Conservation (phyloP, 2,113 vertebrate genomes). For the Symphodus melops region DNA sequence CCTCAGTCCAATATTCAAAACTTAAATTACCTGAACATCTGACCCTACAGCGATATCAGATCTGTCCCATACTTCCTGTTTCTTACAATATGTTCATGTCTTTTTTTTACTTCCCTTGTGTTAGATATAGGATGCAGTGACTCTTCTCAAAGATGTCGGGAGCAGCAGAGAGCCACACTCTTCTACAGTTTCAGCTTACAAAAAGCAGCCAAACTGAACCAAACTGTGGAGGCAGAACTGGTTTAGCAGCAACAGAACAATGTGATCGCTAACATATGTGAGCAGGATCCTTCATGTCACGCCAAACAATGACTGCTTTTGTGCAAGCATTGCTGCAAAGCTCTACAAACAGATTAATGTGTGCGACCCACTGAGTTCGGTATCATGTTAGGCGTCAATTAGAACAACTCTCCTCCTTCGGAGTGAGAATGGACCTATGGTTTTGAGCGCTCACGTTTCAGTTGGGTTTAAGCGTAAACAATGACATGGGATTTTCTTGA, state of each 20-base stretch:
- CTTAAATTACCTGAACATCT: too few relatives aligned
- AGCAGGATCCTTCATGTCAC: neutral
- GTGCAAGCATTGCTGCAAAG: slow-evolving; percentile 5
- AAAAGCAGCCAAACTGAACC: neutral
- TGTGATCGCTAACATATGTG: slow-evolving; percentile 29
- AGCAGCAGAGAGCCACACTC: too few relatives aligned
- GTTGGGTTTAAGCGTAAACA: slow-evolving; percentile 17
- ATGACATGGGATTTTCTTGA: neutral
- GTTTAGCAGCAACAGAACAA: slow-evolving; percentile 6
- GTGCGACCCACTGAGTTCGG: neutral
- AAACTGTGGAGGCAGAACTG: slow-evolving; percentile 6
- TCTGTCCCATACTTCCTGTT: too few relatives aligned
- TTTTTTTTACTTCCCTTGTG: too few relatives aligned
- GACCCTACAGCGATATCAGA: too few relatives aligned
- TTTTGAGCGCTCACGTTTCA: slow-evolving; percentile 49
- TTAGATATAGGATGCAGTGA: too few relatives aligned
- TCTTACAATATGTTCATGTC: too few relatives aligned
- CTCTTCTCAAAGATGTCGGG: too few relatives aligned
- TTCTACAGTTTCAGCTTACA: too few relatives aligned
- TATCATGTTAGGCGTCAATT: neutral
- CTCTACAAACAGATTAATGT: neutral
- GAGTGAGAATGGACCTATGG: slow-evolving; percentile 27
- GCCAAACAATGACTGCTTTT: slow-evolving; percentile 45
- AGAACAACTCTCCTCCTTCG: slow-evolving; percentile 15
- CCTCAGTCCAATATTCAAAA: too few relatives aligned